Percentiles rank a stretch among this genome's conserved stretches.
Conservation (phyloP, 2,113 vertebrate species). For the Spea bombifrons region DNA sequence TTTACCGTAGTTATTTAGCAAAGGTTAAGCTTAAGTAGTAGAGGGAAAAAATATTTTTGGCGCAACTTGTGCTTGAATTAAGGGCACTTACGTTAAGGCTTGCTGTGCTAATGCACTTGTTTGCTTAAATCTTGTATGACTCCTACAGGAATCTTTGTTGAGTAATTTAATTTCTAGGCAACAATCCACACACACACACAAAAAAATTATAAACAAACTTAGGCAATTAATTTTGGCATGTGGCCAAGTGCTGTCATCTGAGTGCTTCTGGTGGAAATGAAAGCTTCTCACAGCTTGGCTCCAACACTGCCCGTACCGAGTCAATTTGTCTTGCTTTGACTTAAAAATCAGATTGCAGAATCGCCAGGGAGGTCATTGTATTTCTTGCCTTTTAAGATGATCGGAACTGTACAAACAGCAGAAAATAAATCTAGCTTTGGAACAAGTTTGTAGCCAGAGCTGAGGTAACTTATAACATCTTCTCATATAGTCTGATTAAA, state of each 20-base stretch:
- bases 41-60: neutral
- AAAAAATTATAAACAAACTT: conserved; percentile 39
- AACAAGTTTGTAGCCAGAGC: neutral
- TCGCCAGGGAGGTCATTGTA: conserved; percentile 25
- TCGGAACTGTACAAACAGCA: conserved; percentile 11
- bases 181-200: conserved; percentile 33
- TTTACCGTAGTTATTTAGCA: neutral
- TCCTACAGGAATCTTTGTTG: conserved; percentile 43
- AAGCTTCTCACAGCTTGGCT: conserved; percentile 34
- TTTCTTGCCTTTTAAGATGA: conserved; percentile 25
- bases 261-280: conserved; percentile 28
- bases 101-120: conserved; percentile 45
- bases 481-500: neutral
- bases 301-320: conserved; percentile 32
- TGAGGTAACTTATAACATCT: neutral
- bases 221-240: conserved; percentile 38
- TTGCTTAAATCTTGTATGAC: conserved; percentile 39
- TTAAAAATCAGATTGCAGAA: conserved; percentile 29
- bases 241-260: conserved; percentile 24
- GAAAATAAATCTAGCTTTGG: conserved; percentile 1
- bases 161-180: conserved; percentile 45
- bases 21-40: conserved; percentile 10
- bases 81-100: conserved; percentile 33
- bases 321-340: conserved; percentile 44
- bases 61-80: conserved; percentile 7